Evolutionary conservation across 1,140 invertebrate species (phyloP), one percentile per base, ranked within the genome.

Genomic region (Macrobrachium nipponense): DNA sequence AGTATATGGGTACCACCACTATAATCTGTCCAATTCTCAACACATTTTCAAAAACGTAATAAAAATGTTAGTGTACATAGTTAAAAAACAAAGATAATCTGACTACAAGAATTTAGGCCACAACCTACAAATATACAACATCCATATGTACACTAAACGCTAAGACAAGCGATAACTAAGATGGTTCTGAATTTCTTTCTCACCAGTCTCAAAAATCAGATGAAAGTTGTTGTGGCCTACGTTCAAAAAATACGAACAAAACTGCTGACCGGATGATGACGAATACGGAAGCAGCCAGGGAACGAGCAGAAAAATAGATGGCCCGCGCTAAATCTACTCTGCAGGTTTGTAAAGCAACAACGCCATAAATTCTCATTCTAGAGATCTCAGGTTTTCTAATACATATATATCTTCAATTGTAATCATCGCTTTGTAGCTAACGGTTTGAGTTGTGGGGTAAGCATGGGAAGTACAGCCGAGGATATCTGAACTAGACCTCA

Each of bases 261-360:
- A 58, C 43, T 58, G 43, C 75, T 80, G 62, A 43, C 62, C 14
- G 36, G 62, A 43, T 43, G 62, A 43, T 43, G 61, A 80, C 43
- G 61, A 64, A 62, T 36, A 79, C 77, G 62, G 64, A 59, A 68
- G 58, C 62, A 66, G 62, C 62, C 79, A 73, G 44, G 79, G 79
- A 68, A n/a, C 79, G 79, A 80, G 64, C 79, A 80, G 79, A 62
- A 70, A 64, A 68, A 10, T 23, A 44, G 79, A 80, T 64, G 79
- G 62, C 62, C 79, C 66, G 77, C 77, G 77, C 77, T 79, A 59
- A 36, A 58, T 23, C 73, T 78, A 77, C 75, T 58, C 73, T 84
- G 82, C 82, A 72, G 82, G 82, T 84, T 84, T 84, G 82, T 84
- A 84, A 84, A 75, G 44, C 82, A 84, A 84, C 82, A 84, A 84